Evolutionary conservation across 1,140 invertebrate species (phyloP).

Genomic region (Oscheius sp.): DNA sequence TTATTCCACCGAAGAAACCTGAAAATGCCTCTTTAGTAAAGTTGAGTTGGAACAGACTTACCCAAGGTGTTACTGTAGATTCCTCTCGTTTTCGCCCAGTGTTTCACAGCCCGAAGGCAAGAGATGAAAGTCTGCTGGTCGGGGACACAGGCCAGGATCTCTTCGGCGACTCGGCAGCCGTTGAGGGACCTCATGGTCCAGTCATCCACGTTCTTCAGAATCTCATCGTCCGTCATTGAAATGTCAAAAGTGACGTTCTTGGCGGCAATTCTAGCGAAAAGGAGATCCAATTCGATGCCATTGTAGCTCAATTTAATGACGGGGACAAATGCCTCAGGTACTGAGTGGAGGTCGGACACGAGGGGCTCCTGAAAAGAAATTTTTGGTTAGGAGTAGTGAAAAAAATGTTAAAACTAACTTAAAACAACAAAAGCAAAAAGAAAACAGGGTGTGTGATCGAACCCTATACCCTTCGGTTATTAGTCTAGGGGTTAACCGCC

Average conservation of each 20-base stretch:
- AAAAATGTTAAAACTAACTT: too few species aligned
- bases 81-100: slow-evolving; percentile 71
- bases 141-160: slow-evolving; percentile 90
- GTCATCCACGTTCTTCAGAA: slow-evolving; percentile 18
- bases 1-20: slow-evolving; percentile 92
- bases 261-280: slow-evolving; percentile 90
- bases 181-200: slow-evolving; percentile 83
- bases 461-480: too few species aligned
- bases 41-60: not conserved
- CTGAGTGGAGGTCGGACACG: slow-evolving; percentile 69
- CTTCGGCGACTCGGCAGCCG: slow-evolving; percentile 93
- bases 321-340: slow-evolving; percentile 98
- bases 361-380: slow-evolving; percentile 48
- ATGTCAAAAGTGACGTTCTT: slow-evolving; percentile 61
- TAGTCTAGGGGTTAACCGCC: too few species aligned
- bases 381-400: too few species aligned
- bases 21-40: not conserved
- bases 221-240: not conserved
- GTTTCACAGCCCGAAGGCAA: slow-evolving; percentile 87
- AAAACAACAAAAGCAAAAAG: slow-evolving; percentile 25
- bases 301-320: slow-evolving; percentile 99
- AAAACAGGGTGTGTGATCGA: too few species aligned
- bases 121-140: slow-evolving; percentile 89
- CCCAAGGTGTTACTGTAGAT: slow-evolving; percentile 95
- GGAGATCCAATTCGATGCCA: slow-evolving; percentile 87